Evolutionary conservation across 2,888 invertebrate genomes (phyloP), one percentile per base, ranked within the genome.

Genomic region (Oscheius onirici): DNA sequence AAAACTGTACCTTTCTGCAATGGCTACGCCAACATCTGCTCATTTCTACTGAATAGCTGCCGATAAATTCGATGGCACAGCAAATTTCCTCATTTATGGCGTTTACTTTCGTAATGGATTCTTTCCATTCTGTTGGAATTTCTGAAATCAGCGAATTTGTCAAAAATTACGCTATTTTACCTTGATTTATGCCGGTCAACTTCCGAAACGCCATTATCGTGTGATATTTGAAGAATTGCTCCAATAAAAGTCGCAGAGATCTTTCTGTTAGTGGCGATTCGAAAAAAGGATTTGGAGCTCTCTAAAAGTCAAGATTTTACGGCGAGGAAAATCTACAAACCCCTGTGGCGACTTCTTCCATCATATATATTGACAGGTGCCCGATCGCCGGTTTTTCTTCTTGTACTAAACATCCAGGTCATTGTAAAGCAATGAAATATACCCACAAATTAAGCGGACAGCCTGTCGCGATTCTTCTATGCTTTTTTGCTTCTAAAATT

Each of bases 1-100:
- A 40, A 3, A 40, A 58, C 34, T 11, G n/a, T 13, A 58, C 58
- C 20, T 41, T 15, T n/a, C 34, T 13, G 22, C 58, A 58, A n/a
- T 17, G 15, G n/a, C 41, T 58, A 10, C 41, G 13, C 6, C 28
- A 26, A n/a, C 41, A 58, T 1, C 17, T 15, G 26, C 8, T 17
- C n/a, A 58, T 41, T 58, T 58, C 58, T 6, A 20, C 17, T 17
- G 58, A 11, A 41, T 28, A 58, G 28, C 22, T 40, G 22, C 58
- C 58, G 20, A 58, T 41, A 28, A n/a, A 15, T n/a, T n/a, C n/a
- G 26, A 41, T 58, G 10, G 58, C n/a, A 40, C 6, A 11, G 41
- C 24, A 13, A 11, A 58, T 34, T 40, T 58, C 58, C 2, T 40
- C 41, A 40, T 58, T 58, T 8, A 58, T 6, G n/a, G 34, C 8